Evolutionary conservation across 1,140 invertebrate genomes (phyloP).

Genomic region (Leptopilina boulardi): DNA sequence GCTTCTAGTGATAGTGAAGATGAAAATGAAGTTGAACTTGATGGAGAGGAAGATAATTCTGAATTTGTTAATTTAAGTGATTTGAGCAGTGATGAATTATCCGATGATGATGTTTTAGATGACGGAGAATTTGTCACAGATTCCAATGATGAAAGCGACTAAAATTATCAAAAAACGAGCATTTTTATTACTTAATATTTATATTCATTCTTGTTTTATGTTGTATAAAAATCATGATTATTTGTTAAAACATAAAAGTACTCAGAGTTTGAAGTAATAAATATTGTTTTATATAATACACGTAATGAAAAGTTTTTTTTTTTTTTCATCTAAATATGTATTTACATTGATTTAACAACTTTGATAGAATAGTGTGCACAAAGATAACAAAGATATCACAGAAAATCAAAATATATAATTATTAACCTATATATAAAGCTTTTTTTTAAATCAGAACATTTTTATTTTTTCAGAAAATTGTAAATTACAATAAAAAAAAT

Average conservation of each 20-base stretch:
- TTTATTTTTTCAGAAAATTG: not conserved
- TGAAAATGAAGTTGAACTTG: constrained; percentile 43
- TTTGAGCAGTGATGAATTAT: constrained; percentile 48
- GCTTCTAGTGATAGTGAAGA: constrained; percentile 45
- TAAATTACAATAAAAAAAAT: too few relatives aligned
- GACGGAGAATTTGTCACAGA: constrained; percentile 50
- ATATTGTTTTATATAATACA: constrained; percentile 1
- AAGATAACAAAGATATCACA: constrained; percentile 34
- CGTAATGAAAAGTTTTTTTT: constrained; percentile 3
- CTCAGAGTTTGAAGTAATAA: constrained; percentile 25
- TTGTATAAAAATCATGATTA: not conserved
- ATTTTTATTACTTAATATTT: not conserved
- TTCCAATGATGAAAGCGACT: constrained; percentile 47
- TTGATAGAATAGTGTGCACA: not conserved
- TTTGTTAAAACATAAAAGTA: not conserved
- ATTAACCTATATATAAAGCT: not conserved
- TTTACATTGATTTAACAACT: constrained; percentile 29
- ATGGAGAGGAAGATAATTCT: constrained; percentile 38
- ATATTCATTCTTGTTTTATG: not conserved
- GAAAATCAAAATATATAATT: constrained; percentile 18
- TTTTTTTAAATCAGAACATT: not conserved
- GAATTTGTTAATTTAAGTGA: constrained; percentile 47
- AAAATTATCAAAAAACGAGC: constrained; percentile 7
- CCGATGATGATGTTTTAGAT: constrained; percentile 49
- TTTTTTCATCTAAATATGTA: not conserved